These are phyloP conservation scores for Meghimatium bilineatum DNA, from an alignment of 2,888 invertebrate genomes.

Conservation along the genomic window DNA sequence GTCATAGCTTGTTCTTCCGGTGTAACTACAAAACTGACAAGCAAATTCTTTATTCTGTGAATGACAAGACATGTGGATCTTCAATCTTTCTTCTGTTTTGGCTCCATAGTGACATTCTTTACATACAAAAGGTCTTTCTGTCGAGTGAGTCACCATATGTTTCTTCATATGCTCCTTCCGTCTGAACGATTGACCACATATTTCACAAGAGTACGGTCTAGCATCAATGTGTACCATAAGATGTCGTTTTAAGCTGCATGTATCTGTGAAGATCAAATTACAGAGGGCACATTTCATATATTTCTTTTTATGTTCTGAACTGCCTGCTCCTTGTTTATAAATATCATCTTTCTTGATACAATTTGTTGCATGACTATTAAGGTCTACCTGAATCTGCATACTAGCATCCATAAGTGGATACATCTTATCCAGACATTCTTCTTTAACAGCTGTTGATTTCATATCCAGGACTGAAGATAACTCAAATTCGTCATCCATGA, in stretches of 20 bases:
- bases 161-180: slow-evolving; percentile 44
- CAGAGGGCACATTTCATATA: slow-evolving; percentile 27
- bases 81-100: slow-evolving; percentile 37
- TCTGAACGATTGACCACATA: slow-evolving; percentile 35
- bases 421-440: slow-evolving; percentile 21
- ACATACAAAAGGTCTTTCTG: slow-evolving; percentile 36
- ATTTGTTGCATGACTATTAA: slow-evolving; percentile 13
- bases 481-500: not conserved
- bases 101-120: slow-evolving; percentile 35
- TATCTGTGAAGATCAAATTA: slow-evolving; percentile 23
- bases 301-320: slow-evolving; percentile 9
- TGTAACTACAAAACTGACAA: slow-evolving; percentile 36
- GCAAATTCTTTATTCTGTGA: slow-evolving; percentile 21
- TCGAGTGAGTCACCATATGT: slow-evolving; percentile 47
- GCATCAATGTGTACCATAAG: slow-evolving; percentile 33
- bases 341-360: slow-evolving; percentile 16
- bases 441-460: slow-evolving; percentile 11
- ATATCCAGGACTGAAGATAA: not conserved
- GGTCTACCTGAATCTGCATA: slow-evolving; percentile 43
- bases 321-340: not conserved
- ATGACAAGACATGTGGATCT: slow-evolving; percentile 37
- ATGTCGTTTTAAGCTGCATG: slow-evolving; percentile 37
- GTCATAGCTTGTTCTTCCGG: slow-evolving; percentile 21
- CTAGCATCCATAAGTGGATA: not conserved
- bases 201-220: slow-evolving; percentile 27